A percentile compares a stretch with the other conserved stretches of the same genome.
Evolutionary conservation across 2,888 invertebrate genomes (phyloP).

Genomic region (Chloroclysta siterata): DNA sequence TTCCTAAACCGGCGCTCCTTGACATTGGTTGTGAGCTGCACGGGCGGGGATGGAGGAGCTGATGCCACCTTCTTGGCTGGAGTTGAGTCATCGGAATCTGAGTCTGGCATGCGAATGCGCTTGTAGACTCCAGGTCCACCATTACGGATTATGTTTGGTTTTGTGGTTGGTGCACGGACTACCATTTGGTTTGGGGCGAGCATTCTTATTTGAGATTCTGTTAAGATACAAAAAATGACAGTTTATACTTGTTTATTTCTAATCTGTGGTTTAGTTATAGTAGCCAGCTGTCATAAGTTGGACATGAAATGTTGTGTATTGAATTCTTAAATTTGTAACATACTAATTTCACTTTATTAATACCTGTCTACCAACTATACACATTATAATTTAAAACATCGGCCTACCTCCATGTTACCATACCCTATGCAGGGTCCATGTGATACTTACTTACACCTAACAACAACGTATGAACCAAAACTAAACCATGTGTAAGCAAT

Average conservation of each 20-base stretch:
- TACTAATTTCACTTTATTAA: no score
- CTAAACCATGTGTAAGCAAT: no score
- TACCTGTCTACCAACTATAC: no score
- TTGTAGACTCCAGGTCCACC: slow-evolving; percentile 70
- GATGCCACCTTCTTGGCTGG: slow-evolving; percentile 61
- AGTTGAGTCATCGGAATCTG: slow-evolving; percentile 82
- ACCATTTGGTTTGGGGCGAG: slow-evolving; percentile 61
- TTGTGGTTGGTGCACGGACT: slow-evolving; percentile 62
- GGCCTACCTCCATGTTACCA: no score
- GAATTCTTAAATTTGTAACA: no score
- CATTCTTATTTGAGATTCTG: slow-evolving; percentile 65
- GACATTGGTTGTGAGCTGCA: slow-evolving; percentile 73
- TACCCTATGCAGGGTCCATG: no score
- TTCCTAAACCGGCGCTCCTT: slow-evolving; percentile 86
- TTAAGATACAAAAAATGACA: background rate
- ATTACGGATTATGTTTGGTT: slow-evolving; percentile 48
- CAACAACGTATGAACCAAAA: no score
- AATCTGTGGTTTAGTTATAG: no score
- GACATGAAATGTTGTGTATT: no score
- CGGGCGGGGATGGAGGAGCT: slow-evolving; percentile 25
- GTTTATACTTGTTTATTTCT: background rate
- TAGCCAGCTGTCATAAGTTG: no score
- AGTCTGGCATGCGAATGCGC: slow-evolving; percentile 76
- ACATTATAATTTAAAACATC: no score
- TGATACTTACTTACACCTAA: no score